Evolutionary conservation across 2,888 invertebrate genomes (phyloP).

Genomic region (Herminia tarsipennalis): DNA sequence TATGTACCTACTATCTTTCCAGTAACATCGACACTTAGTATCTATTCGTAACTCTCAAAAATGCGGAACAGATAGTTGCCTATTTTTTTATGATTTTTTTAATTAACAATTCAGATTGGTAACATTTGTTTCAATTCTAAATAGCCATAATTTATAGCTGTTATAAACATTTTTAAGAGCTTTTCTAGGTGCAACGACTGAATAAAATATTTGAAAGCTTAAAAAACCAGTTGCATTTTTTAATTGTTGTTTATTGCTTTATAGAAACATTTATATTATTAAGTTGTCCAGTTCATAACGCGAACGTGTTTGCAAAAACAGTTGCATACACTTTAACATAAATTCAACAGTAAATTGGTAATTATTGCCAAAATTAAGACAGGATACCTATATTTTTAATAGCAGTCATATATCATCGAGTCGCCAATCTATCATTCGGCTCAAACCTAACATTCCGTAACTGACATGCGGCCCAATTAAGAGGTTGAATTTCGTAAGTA

Average conservation of each 20-base stretch:
- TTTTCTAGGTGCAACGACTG: neutral
- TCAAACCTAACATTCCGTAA: conserved; percentile 44
- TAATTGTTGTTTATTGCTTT: neutral
- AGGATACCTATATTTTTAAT: neutral
- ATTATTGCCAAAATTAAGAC: neutral
- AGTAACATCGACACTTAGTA: too few relatives aligned
- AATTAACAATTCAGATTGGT: too few relatives aligned
- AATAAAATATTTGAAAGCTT: conserved; percentile 3
- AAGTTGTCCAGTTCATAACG: too few relatives aligned
- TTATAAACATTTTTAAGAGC: too few relatives aligned
- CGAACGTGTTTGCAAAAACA: conserved; percentile 1
- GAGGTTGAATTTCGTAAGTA: conserved; percentile 62
- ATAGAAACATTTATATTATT: neutral
- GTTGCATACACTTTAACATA: neutral
- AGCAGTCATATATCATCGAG: conserved; percentile 13
- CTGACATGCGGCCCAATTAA: conserved; percentile 57
- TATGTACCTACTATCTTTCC: too few relatives aligned
- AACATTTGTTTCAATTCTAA: too few relatives aligned
- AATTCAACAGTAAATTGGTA: neutral
- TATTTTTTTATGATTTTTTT: too few relatives aligned
- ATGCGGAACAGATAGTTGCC: too few relatives aligned
- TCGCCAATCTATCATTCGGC: conserved; percentile 11
- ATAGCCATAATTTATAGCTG: too few relatives aligned
- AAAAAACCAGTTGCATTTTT: neutral
- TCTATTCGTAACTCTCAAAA: too few relatives aligned